phyloP scores from a whole-genome alignment of 2,888 invertebrate genomes.

The Dynastes tityus region DNA sequence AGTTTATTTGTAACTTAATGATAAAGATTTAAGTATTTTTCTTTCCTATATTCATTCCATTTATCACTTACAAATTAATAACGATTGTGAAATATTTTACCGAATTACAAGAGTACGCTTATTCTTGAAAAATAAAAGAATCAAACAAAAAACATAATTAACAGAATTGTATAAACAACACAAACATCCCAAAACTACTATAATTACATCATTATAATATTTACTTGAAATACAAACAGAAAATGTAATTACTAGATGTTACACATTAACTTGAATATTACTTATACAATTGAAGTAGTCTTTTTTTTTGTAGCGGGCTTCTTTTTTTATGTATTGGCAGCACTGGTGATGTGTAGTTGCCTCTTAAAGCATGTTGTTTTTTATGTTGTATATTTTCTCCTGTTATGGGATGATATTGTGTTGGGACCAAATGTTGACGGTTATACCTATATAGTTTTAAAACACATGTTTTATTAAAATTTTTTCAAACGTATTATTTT shows the following conservation, averaged over 20 bases:
- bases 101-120: slow-evolving; percentile 16
- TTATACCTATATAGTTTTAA: slow-evolving; percentile 53
- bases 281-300: slow-evolving; percentile 25
- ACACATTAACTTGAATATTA: slow-evolving; percentile 37
- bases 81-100: background rate
- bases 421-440: slow-evolving; percentile 50
- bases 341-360: slow-evolving; percentile 47
- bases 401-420: slow-evolving; percentile 51
- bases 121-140: slow-evolving; percentile 29
- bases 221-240: slow-evolving; percentile 33
- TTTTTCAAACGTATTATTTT: slow-evolving; percentile 26
- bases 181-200: slow-evolving; percentile 46
- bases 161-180: slow-evolving; percentile 38
- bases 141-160: slow-evolving; percentile 27
- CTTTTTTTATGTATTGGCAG: slow-evolving; percentile 48
- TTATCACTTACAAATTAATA: slow-evolving; percentile 28
- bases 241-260: background rate
- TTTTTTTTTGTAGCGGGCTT: slow-evolving; percentile 26
- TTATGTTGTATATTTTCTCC: slow-evolving; percentile 48
- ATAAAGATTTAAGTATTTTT: slow-evolving; percentile 23
- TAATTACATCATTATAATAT: slow-evolving; percentile 39
- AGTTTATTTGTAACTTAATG: slow-evolving; percentile 13
- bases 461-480: slow-evolving; percentile 52
- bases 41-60: slow-evolving; percentile 17
- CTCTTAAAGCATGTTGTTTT: slow-evolving; percentile 44